A percentile compares a stretch with the other conserved stretches of the same genome.
Conservation (phyloP, 1,140 invertebrate species). For the Alviniconcha marisindica region DNA sequence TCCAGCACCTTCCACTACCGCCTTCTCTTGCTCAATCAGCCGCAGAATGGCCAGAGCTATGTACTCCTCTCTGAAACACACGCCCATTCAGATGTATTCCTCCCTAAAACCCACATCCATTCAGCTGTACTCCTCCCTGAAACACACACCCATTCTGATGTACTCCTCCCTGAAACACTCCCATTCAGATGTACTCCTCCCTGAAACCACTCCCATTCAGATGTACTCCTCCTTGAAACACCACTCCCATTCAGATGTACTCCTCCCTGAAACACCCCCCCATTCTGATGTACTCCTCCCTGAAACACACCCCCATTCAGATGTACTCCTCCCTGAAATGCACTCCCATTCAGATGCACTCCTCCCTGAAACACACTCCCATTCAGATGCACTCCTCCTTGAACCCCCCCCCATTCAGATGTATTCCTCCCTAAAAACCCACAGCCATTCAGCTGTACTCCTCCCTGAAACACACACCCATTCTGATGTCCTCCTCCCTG, state of each 20-base stretch:
- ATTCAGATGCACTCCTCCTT: background rate
- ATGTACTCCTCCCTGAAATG: too few species aligned
- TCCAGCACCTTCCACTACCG: constrained; percentile 94
- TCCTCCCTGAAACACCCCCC: too few species aligned
- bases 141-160: background rate
- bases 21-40: constrained; percentile 92
- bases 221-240: background rate
- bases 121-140: background rate
- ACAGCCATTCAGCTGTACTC: background rate
- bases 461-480: too few species aligned
- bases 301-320: too few species aligned
- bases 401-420: background rate
- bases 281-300: constrained; percentile 80
- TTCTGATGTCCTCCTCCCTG: constrained; percentile 81
- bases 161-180: background rate
- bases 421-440: too few species aligned
- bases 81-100: too few species aligned
- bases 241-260: background rate
- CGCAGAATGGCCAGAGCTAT: constrained; percentile 93
- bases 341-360: too few species aligned
- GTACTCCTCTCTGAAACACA: constrained; percentile 79
- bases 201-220: background rate
- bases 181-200: background rate
- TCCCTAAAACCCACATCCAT: too few species aligned
- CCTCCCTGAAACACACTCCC: background rate